These are phyloP conservation scores for Lophotriccus pileatus DNA, from an alignment of 2,797 vertebrate species.

Conservation along the genomic window DNA sequence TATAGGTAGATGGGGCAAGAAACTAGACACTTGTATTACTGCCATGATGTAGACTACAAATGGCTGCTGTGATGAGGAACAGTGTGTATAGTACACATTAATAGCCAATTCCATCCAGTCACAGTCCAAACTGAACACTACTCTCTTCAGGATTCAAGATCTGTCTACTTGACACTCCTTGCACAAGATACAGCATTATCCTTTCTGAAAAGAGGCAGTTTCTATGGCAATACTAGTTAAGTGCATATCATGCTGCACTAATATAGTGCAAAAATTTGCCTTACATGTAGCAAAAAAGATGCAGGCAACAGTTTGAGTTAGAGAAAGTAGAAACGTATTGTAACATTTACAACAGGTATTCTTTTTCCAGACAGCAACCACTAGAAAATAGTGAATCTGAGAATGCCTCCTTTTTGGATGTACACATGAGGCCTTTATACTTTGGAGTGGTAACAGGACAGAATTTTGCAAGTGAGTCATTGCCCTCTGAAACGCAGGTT, in stretches of 20 bases:
- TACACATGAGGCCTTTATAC: conserved; percentile 56
- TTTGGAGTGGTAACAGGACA: conserved; percentile 53
- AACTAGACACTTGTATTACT: conserved; percentile 77
- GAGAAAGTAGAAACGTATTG: conserved; percentile 78
- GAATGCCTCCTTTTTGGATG: conserved; percentile 61
- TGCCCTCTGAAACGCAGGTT: conserved; percentile 62
- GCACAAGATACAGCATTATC: conserved; percentile 81
- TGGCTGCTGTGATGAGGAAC: conserved; percentile 65
- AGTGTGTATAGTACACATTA: conserved; percentile 60
- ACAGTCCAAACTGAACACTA: conserved; percentile 74
- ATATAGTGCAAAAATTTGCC: conserved; percentile 98
- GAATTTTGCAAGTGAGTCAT: conserved; percentile 65
- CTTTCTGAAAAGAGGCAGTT: conserved; percentile 87
- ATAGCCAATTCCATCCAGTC: conserved; percentile 65
- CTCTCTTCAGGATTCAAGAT: conserved; percentile 74
- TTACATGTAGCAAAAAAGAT: conserved; percentile 84
- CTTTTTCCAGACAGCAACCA: conserved; percentile 77
- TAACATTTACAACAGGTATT: conserved; percentile 74
- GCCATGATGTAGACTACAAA: conserved; percentile 75
- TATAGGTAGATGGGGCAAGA: conserved; percentile 72
- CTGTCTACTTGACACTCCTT: conserved; percentile 71
- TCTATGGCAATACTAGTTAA: conserved; percentile 91
- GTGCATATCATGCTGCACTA: conserved; percentile 98
- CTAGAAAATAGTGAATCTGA: conserved; percentile 78
- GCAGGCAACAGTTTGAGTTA: conserved; percentile 81